phyloP scores from a whole-genome alignment of 2,888 invertebrate species.

The Sepiola atlantica region DNA sequence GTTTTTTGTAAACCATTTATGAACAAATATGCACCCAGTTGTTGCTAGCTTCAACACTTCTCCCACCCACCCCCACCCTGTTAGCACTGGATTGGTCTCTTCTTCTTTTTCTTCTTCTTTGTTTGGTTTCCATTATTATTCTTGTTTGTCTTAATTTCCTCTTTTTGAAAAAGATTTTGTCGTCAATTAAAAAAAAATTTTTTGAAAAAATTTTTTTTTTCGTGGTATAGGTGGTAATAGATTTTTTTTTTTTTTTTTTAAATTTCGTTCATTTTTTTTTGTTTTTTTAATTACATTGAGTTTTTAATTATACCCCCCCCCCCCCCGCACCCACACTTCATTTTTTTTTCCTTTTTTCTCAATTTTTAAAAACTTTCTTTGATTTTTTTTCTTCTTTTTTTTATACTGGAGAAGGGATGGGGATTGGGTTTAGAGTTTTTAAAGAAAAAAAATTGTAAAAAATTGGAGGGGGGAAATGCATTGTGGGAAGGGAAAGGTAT shows the following conservation, averaged over 20 bases:
- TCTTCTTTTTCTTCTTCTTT: background rate
- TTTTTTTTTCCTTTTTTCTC: background rate
- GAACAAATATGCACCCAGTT: slow-evolving; percentile 3
- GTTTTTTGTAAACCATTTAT: slow-evolving; percentile 32
- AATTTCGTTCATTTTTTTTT: background rate
- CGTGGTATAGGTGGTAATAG: slow-evolving; percentile 13
- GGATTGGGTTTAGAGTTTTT: background rate
- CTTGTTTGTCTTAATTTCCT: background rate
- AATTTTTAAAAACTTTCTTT: no score
- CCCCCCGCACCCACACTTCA: background rate
- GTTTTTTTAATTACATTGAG: background rate
- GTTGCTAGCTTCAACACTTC: slow-evolving; percentile 21
- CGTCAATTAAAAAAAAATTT: background rate
- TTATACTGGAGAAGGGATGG: background rate
- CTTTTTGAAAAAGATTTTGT: background rate
- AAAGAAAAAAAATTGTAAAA: background rate
- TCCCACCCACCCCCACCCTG: slow-evolving; percentile 4
- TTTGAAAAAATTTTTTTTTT: background rate
- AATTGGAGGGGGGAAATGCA: background rate
- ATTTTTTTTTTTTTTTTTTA: no score
- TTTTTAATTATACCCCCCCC: background rate
- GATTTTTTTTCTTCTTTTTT: background rate
- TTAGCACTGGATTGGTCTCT: background rate
- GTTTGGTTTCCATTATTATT: background rate
- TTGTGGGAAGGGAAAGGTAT: background rate